Base-by-base conservation (phyloP, 2,797 vertebrate species). In the Nannoperca obscura region DNA sequence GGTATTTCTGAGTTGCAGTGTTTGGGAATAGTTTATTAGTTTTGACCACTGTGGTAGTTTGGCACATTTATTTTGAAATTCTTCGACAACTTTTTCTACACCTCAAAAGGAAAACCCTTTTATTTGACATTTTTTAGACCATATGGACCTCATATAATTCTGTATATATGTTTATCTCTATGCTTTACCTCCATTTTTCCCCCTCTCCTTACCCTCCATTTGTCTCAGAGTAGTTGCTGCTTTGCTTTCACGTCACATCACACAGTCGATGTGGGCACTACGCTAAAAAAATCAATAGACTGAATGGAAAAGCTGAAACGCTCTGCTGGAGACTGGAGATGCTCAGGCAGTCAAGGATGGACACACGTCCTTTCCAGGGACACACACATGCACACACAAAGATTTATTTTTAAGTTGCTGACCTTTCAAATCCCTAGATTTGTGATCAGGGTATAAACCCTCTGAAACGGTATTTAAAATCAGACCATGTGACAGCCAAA, bases 281-380 rank as follows among this genome's bases (percentile, higher is more conserved):
- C 63, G 20, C 61, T 74, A 79, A 65, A 91, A 87, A 91, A 92
- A 89, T 93, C 91, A 83, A 83, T 77, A 61, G 72, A 74, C 80
- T 68, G 86, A 89, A 81, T 52, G 72, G 64, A 61, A 54, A 68
- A 70, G 67, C 62, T 74, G 81, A 86, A 71, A 72, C 46, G 78
- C 80, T 83, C 55, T 76, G 63, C 77, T 80, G 57, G 67, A 80
- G 71, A 61, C 36, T 22, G 34, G 27, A 30, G 60, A 67, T 61
- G 55, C 71, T 67, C 47, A 55, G 63, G 61, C 76, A 64, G 42
- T 67, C 59, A 12, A 57, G 73, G 69, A 76, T 65, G 68, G 76
- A 85, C 72, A 79, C 62, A 65, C 58, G 74, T 81, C 58, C 63
- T 53, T 52, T 40, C 14, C 46, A 74, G 24, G 40, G 19, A 42